Evolutionary conservation across 2,888 invertebrate species (phyloP).

Genomic region (Cosmia trapezina): DNA sequence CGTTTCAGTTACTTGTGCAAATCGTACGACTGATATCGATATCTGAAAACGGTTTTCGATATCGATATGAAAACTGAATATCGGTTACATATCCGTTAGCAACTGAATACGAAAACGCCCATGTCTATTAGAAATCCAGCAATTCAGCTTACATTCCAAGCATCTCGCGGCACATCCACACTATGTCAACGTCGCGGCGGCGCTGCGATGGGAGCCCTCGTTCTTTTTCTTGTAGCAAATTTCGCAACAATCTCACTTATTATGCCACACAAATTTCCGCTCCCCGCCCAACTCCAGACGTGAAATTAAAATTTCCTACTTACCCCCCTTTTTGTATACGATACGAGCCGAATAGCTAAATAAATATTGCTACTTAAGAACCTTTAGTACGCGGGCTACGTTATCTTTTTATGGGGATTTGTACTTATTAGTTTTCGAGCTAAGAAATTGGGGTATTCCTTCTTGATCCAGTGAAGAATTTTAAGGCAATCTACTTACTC

Average conservation of each 20-base stretch:
- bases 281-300: conserved; percentile 87
- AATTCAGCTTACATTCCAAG: no score
- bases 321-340: conserved; percentile 84
- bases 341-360: conserved; percentile 86
- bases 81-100: no score
- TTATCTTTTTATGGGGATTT: conserved; percentile 70
- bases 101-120: no score
- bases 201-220: conserved; percentile 84
- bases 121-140: neutral
- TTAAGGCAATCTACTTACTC: conserved; percentile 17
- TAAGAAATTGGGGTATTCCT: conserved; percentile 53
- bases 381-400: conserved; percentile 73
- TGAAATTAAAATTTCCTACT: conserved; percentile 90
- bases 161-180: conserved; percentile 69
- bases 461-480: conserved; percentile 31
- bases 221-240: conserved; percentile 91
- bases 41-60: no score
- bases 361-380: conserved; percentile 86
- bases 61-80: no score
- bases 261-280: conserved; percentile 91
- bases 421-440: conserved; percentile 66
- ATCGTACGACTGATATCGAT: no score
- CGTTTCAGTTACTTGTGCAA: no score
- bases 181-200: conserved; percentile 62
- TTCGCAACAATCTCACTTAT: conserved; percentile 91